phyloP scores from a whole-genome alignment of 2,113 vertebrate species.

The Osmerus eperlanus region DNA sequence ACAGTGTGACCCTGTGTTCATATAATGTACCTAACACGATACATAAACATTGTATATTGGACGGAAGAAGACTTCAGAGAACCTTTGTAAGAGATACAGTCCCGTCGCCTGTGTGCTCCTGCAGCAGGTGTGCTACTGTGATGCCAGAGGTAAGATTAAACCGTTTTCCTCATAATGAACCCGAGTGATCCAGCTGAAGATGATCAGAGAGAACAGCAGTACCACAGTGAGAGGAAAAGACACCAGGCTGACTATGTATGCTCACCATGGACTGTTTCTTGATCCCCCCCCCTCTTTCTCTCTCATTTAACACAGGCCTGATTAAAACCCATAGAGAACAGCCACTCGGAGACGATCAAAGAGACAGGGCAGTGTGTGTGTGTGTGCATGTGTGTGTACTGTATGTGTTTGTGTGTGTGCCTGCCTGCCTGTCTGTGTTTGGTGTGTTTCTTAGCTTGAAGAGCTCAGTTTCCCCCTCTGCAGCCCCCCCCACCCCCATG shows the following conservation, averaged over 20 bases:
- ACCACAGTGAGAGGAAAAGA: conserved; percentile 5
- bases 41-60: too few species aligned
- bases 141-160: not conserved
- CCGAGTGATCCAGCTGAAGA: not conserved
- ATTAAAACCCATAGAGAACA: conserved; percentile 54
- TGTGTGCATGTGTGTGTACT: not conserved
- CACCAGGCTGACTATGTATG: not conserved
- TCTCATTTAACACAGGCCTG: conserved; percentile 48
- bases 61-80: too few species aligned
- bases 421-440: conserved; percentile 10
- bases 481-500: not conserved
- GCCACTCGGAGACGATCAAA: conserved; percentile 55
- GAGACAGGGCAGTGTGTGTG: conserved; percentile 30
- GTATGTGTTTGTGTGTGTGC: conserved; percentile 5
- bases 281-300: conserved; percentile 34
- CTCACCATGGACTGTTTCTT: conserved; percentile 35
- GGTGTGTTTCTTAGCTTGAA: not conserved
- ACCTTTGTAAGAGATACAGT: not conserved
- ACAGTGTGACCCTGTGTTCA: too few species aligned
- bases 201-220: not conserved
- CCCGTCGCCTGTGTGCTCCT: not conserved
- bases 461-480: not conserved
- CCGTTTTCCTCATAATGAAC: not conserved
- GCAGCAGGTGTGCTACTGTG: not conserved
- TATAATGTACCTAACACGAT: too few species aligned